Evolutionary conservation across 2,888 invertebrate species (phyloP).

Genomic region (Drosophila meridionalis): DNA sequence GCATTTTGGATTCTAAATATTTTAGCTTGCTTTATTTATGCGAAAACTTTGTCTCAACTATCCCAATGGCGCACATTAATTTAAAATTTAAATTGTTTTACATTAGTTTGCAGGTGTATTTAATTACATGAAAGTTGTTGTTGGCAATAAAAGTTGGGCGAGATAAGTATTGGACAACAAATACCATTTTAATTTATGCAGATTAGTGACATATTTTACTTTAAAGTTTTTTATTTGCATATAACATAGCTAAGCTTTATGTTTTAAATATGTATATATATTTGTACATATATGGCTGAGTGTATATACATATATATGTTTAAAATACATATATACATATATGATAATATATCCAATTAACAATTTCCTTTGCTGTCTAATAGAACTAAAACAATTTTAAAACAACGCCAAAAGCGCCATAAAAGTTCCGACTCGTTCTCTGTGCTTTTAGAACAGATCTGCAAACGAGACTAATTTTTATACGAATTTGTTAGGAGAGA

Average conservation of each 20-base stretch:
- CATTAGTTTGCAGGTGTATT: constrained; percentile 5
- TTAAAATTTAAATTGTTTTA: background rate
- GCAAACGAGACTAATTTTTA: background rate
- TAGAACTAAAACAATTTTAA: background rate
- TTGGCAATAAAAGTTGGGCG: background rate
- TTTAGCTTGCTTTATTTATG: background rate
- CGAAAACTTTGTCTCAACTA: background rate
- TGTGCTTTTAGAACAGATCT: background rate
- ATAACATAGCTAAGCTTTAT: background rate
- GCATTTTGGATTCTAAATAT: background rate
- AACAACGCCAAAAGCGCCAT: background rate
- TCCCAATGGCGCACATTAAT: background rate
- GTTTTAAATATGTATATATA: background rate
- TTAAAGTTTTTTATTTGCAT: background rate
- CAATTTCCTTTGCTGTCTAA: background rate
- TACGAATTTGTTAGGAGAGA: background rate
- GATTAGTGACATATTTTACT: constrained; percentile 1
- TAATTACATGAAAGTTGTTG: constrained; percentile 1
- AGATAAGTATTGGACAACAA: background rate
- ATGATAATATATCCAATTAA: background rate
- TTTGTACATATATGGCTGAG: too few species aligned
- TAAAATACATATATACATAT: background rate
- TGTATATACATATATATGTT: background rate
- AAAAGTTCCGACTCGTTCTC: background rate
- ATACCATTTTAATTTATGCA: constrained; percentile 10